phyloP scores from a whole-genome alignment of 1,140 invertebrate genomes.

The Temnothorax nylanderi region DNA sequence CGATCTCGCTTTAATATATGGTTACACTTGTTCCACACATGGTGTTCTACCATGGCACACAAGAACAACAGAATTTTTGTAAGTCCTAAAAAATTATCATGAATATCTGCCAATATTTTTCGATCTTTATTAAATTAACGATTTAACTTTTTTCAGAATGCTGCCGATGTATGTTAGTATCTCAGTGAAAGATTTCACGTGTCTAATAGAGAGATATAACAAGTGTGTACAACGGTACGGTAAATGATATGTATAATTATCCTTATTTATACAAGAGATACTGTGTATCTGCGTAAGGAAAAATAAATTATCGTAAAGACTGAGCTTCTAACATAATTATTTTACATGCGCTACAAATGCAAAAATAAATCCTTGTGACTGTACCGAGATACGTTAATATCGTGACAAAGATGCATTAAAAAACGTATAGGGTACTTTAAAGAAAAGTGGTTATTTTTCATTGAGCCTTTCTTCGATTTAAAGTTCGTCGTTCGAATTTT shows the following conservation, averaged over 20 bases:
- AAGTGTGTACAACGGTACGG: constrained; percentile 90
- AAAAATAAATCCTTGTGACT: not conserved
- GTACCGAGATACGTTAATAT: not conserved
- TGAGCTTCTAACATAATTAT: constrained; percentile 26
- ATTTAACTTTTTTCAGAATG: constrained; percentile 74
- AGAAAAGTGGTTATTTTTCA: not conserved
- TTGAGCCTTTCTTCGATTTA: not conserved
- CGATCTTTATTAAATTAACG: constrained; percentile 26
- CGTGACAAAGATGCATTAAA: not conserved
- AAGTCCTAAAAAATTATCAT: constrained; percentile 67
- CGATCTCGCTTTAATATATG: constrained; percentile 88
- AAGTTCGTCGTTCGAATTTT: not conserved
- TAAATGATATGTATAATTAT: constrained; percentile 84
- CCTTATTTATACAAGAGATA: constrained; percentile 46
- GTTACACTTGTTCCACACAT: constrained; percentile 86
- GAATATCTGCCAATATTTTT: not conserved
- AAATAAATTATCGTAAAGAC: constrained; percentile 30
- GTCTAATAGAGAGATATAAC: constrained; percentile 87
- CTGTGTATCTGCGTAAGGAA: constrained; percentile 10
- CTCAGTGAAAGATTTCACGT: constrained; percentile 86
- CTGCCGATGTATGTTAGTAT: constrained; percentile 86
- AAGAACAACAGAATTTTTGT: constrained; percentile 89
- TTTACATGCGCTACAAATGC: not conserved
- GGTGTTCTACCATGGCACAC: constrained; percentile 91
- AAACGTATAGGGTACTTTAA: not conserved